A percentile compares a stretch with the other conserved stretches of the same genome.
phyloP scores from a whole-genome alignment of 2,888 invertebrate species.

The Ophion ventricosus region DNA sequence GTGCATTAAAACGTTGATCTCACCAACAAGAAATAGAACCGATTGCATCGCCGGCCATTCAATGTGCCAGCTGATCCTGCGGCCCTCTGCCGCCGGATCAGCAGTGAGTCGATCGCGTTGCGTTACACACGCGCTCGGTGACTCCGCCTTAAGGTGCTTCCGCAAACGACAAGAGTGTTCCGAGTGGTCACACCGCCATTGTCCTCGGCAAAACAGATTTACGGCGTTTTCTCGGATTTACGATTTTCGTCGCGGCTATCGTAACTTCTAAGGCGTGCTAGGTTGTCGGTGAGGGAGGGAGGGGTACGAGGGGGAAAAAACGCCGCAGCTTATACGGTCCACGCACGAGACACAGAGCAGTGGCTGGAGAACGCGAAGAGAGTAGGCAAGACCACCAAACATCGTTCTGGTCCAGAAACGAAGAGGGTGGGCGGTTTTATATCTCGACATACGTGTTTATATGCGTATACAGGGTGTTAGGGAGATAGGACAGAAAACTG shows the following conservation, averaged over 20 bases:
- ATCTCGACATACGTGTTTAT: background rate
- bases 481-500: too few species aligned
- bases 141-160: conserved; percentile 33
- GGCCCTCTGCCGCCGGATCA: background rate
- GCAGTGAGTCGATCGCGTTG: background rate
- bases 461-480: background rate
- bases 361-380: background rate
- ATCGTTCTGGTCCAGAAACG: conserved; percentile 26
- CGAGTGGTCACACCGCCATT: conserved; percentile 67
- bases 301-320: background rate
- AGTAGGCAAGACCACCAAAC: conserved; percentile 28
- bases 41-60: background rate
- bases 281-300: background rate
- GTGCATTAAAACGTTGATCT: too few species aligned
- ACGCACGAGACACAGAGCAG: background rate
- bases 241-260: conserved; percentile 71
- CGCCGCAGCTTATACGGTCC: background rate
- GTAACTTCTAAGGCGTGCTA: conserved; percentile 50
- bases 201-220: conserved; percentile 75
- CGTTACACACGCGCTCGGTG: background rate
- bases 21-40: too few species aligned
- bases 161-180: conserved; percentile 50
- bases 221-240: conserved; percentile 77
- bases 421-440: conserved; percentile 54
- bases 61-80: background rate